These are phyloP conservation scores for Drosophila grimshawi DNA, from an alignment of 1,140 invertebrate genomes.

Conservation along the genomic window DNA sequence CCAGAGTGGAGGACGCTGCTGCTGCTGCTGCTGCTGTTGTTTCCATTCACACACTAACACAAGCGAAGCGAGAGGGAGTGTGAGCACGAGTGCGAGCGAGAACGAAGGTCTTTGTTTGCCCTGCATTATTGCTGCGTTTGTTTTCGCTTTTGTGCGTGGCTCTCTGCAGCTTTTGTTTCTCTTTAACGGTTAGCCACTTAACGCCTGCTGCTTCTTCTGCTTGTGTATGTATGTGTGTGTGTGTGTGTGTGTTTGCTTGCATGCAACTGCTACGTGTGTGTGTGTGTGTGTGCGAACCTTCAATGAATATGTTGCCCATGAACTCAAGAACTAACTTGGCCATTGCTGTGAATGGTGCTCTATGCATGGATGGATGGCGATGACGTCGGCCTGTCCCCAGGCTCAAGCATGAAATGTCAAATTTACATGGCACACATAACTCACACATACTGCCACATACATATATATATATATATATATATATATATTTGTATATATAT, in stretches of 20 bases:
- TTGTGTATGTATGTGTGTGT: constrained; percentile 13
- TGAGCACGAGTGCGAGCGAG: constrained; percentile 4
- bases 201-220: constrained; percentile 4
- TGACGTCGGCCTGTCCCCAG: constrained; percentile 49
- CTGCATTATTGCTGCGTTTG: constrained; percentile 38
- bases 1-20: constrained; percentile 22
- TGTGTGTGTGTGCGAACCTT: constrained; percentile 56
- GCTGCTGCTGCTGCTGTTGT: constrained; percentile 25
- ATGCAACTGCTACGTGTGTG: not conserved
- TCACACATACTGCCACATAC: not conserved
- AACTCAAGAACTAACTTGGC: constrained; percentile 56
- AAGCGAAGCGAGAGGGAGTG: not conserved
- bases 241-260: constrained; percentile 7
- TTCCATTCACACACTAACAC: constrained; percentile 44
- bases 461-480: not conserved
- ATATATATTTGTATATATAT: not conserved
- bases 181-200: constrained; percentile 46
- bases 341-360: constrained; percentile 49
- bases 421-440: not conserved
- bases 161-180: constrained; percentile 27
- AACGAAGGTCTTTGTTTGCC: constrained; percentile 34
- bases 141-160: constrained; percentile 33
- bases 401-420: constrained; percentile 30
- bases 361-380: constrained; percentile 45
- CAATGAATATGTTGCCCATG: constrained; percentile 74